Conservation (phyloP, 2,888 invertebrate species). For the Chrysolina americana region DNA sequence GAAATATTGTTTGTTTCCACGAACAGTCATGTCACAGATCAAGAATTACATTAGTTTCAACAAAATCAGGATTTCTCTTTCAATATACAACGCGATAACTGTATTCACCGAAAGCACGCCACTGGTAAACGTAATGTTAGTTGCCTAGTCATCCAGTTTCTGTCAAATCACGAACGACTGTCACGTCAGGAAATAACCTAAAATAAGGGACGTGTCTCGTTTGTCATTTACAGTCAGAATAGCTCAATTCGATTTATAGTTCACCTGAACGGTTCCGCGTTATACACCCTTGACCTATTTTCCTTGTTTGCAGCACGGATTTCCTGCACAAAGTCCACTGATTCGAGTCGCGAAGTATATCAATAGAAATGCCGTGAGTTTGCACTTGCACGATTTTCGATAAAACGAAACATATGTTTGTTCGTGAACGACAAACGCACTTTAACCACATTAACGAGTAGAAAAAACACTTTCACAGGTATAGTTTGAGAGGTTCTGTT, state of each 20-base stretch:
- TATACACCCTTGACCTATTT: slow-evolving; percentile 38
- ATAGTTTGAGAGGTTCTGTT: slow-evolving; percentile 9
- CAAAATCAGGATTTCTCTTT: background rate
- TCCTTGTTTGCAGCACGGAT: slow-evolving; percentile 24
- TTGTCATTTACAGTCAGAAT: slow-evolving; percentile 7
- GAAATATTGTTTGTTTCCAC: too few species aligned
- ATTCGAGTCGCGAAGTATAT: background rate
- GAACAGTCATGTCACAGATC: too few species aligned
- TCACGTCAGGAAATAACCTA: slow-evolving; percentile 25
- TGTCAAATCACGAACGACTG: background rate
- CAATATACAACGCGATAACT: too few species aligned
- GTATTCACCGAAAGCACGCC: background rate
- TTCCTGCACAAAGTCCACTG: slow-evolving; percentile 12
- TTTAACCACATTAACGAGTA: background rate
- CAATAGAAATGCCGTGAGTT: slow-evolving; percentile 27
- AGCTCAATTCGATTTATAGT: slow-evolving; percentile 13
- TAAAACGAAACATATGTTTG: slow-evolving; percentile 3
- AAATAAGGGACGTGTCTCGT: slow-evolving; percentile 30
- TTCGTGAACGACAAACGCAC: background rate
- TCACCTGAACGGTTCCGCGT: slow-evolving; percentile 33
- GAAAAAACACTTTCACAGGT: background rate
- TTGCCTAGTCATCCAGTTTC: slow-evolving; percentile 1
- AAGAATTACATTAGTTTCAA: background rate
- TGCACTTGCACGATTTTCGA: slow-evolving; percentile 29
- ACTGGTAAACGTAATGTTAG: slow-evolving; percentile 19